Percentiles rank a stretch among this genome's conserved stretches.
phyloP scores from a whole-genome alignment of 1,140 invertebrate species.

The Lerema accius region DNA sequence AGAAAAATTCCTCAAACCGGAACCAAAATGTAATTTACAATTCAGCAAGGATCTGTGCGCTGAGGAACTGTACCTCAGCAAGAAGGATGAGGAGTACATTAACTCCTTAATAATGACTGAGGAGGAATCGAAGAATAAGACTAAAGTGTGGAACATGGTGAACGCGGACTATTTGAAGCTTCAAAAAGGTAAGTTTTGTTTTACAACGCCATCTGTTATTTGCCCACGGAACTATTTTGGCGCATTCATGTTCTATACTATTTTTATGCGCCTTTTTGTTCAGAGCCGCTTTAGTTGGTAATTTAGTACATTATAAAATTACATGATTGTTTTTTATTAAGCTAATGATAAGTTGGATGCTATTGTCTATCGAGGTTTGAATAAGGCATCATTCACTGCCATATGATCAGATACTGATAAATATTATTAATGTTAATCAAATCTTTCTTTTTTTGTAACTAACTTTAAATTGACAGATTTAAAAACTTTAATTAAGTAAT shows the following conservation, averaged over 20 bases:
- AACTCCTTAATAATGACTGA: conserved; percentile 93
- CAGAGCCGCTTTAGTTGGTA: too few relatives aligned
- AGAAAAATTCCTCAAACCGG: conserved; percentile 64
- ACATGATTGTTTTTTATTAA: too few relatives aligned
- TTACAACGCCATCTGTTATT: conserved; percentile 29
- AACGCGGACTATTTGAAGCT: conserved; percentile 93
- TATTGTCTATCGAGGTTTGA: too few relatives aligned
- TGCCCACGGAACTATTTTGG: conserved; percentile 9
- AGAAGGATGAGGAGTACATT: conserved; percentile 96
- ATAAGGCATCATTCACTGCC: too few relatives aligned
- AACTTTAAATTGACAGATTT: too few relatives aligned
- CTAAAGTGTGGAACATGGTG: conserved; percentile 91
- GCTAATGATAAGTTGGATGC: too few relatives aligned
- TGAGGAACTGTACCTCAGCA: conserved; percentile 91
- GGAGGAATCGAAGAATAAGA: conserved; percentile 91
- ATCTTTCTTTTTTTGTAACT: too few relatives aligned
- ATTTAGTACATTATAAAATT: too few relatives aligned
- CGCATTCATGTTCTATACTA: background rate
- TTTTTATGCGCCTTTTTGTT: too few relatives aligned
- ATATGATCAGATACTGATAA: too few relatives aligned
- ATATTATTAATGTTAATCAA: too few relatives aligned
- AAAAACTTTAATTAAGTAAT: too few relatives aligned
- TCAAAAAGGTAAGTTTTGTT: conserved; percentile 86
- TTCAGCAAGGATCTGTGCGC: conserved; percentile 61
- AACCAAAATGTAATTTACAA: conserved; percentile 45